These are phyloP conservation scores for Drosophila santomea DNA, from an alignment of 1,140 invertebrate species.

Conservation along the genomic window DNA sequence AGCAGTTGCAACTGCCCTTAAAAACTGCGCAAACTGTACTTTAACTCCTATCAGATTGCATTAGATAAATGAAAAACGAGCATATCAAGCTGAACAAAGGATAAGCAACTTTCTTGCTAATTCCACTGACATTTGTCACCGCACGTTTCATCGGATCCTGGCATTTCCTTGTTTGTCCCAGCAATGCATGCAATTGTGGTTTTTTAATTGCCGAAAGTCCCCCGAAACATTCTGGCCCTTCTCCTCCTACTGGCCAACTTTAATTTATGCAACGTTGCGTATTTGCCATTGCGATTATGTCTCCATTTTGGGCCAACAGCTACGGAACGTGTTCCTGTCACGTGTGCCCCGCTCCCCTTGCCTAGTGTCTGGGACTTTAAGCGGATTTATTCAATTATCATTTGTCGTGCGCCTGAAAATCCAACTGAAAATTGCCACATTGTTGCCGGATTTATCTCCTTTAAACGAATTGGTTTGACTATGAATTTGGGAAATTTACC, in stretches of 20 bases:
- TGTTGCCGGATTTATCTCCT: conserved; percentile 24
- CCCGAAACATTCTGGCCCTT: conserved; percentile 3
- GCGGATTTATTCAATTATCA: conserved; percentile 84
- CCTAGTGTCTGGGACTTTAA: conserved; percentile 66
- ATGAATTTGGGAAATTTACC: conserved; percentile 32
- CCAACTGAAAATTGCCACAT: conserved; percentile 41
- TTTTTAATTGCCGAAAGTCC: conserved; percentile 55
- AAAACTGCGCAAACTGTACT: neutral
- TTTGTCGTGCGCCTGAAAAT: conserved; percentile 66
- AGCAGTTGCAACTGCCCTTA: neutral
- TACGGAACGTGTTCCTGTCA: conserved; percentile 56
- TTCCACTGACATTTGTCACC: conserved; percentile 39
- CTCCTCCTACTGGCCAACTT: conserved; percentile 22
- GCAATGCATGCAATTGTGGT: conserved; percentile 70
- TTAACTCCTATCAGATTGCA: conserved; percentile 7
- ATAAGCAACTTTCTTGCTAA: conserved; percentile 59
- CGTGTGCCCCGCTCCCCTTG: conserved; percentile 43
- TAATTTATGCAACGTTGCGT: conserved; percentile 63
- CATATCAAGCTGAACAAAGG: conserved; percentile 17
- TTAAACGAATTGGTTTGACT: conserved; percentile 28
- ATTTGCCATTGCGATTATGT: conserved; percentile 71
- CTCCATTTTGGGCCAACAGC: conserved; percentile 53
- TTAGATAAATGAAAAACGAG: conserved; percentile 16
- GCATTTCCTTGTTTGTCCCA: conserved; percentile 22
- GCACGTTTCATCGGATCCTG: conserved; percentile 55